These are phyloP conservation scores for Lutraria rhynchaena DNA, from an alignment of 1,140 invertebrate species.

Conservation along the genomic window DNA sequence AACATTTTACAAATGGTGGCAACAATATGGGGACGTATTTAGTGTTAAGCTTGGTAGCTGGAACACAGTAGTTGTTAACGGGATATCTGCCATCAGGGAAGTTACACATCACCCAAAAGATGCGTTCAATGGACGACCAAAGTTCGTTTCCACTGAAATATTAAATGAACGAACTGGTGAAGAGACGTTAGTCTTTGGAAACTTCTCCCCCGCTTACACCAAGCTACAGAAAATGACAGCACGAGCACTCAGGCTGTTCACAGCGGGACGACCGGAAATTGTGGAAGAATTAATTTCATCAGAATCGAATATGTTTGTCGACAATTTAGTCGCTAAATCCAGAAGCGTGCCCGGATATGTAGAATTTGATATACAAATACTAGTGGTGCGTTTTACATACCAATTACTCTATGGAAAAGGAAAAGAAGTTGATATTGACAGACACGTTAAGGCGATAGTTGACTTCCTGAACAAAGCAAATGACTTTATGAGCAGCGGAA, in stretches of 20 bases:
- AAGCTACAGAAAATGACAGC: slow-evolving; percentile 6
- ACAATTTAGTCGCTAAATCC: background rate
- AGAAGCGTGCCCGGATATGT: background rate
- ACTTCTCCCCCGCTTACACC: background rate
- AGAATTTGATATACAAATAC: slow-evolving; percentile 6
- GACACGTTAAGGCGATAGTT: slow-evolving; percentile 10
- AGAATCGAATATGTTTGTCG: background rate
- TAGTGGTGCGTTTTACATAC: slow-evolving; percentile 5
- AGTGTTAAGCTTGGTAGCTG: too few species aligned
- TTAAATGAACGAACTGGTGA: background rate
- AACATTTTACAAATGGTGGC: too few species aligned
- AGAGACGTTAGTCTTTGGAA: background rate
- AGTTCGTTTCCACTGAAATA: too few species aligned
- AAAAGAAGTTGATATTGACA: slow-evolving; percentile 8
- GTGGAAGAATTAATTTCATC: slow-evolving; percentile 18
- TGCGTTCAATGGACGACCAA: too few species aligned
- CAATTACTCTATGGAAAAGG: slow-evolving; percentile 16
- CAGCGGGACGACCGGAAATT: background rate
- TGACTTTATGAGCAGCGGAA: too few species aligned
- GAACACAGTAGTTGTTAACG: too few species aligned
- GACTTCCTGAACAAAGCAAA: background rate
- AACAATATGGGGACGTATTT: too few species aligned
- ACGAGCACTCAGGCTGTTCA: slow-evolving; percentile 13
- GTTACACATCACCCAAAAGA: too few species aligned
- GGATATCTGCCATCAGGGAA: too few species aligned